phyloP scores from a whole-genome alignment of 2,113 vertebrate species.

The Ophiodon elongatus region DNA sequence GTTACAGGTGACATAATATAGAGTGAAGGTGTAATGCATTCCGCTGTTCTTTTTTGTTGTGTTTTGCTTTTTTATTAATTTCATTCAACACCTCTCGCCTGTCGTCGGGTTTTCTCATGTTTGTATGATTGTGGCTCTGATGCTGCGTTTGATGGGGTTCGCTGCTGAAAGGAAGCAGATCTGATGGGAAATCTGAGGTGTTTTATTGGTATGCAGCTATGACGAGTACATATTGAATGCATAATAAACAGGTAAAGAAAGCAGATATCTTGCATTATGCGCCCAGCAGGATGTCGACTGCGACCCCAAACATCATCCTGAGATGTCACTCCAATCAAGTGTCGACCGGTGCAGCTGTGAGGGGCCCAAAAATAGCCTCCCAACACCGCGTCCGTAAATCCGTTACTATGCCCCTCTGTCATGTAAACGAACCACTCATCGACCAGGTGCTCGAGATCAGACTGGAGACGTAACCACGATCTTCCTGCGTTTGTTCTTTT shows the following conservation, averaged over 20 bases:
- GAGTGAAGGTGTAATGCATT: slow-evolving; percentile 35
- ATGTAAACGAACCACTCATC: not conserved
- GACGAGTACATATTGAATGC: not conserved
- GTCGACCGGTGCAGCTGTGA: not conserved
- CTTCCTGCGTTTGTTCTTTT: not conserved
- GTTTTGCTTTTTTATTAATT: not conserved
- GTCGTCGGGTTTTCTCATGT: not conserved
- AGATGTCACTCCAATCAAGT: not conserved
- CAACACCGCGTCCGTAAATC: not conserved
- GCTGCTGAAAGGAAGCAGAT: not conserved
- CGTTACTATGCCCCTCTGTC: not conserved
- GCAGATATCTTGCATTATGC: not conserved
- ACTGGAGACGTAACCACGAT: not conserved
- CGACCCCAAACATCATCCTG: not conserved
- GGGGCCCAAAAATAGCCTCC: not conserved
- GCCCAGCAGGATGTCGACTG: not conserved
- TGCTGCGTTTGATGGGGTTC: slow-evolving; percentile 17
- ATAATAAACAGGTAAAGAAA: not conserved
- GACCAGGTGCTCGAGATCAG: not conserved
- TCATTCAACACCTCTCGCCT: slow-evolving; percentile 5
- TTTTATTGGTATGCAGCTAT: slow-evolving; percentile 1
- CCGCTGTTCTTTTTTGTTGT: not conserved
- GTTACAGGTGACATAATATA: slow-evolving; percentile 54
- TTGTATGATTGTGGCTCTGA: slow-evolving; percentile 18
- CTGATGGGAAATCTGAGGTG: slow-evolving; percentile 10